These are phyloP conservation scores for Drosophila lacicola DNA, from an alignment of 2,888 invertebrate species.

Conservation along the genomic window DNA sequence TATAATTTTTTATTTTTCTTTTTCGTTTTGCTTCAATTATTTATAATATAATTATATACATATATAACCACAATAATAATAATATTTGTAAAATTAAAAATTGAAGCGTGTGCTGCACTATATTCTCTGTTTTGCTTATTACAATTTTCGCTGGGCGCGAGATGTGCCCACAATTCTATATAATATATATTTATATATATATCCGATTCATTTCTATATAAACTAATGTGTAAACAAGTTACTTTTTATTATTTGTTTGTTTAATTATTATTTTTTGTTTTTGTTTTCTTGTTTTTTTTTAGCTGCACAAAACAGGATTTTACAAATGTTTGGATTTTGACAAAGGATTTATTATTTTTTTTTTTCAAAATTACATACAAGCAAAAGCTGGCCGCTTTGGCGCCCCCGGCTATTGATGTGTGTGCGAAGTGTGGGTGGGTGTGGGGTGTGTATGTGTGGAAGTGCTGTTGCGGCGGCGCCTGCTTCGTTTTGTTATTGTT, in stretches of 20 bases:
- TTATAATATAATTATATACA: constrained; percentile 84
- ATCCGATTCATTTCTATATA: constrained; percentile 63
- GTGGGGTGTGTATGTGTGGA: constrained; percentile 19
- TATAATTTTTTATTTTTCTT: constrained; percentile 80
- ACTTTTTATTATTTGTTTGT: constrained; percentile 26
- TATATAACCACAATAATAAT: constrained; percentile 84
- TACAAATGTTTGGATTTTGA: constrained; percentile 61
- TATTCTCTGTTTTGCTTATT: constrained; percentile 69
- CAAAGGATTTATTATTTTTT: constrained; percentile 28
- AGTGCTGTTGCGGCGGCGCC: constrained; percentile 40
- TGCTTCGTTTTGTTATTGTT: constrained; percentile 43
- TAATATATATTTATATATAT: constrained; percentile 44
- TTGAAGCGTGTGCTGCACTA: constrained; percentile 81
- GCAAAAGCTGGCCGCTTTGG: constrained; percentile 67
- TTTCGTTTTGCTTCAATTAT: constrained; percentile 80
- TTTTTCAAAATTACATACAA: constrained; percentile 66
- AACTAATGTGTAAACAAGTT: constrained; percentile 75
- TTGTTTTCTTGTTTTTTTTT: constrained; percentile 38
- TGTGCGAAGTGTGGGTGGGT: constrained; percentile 31
- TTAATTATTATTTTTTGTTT: constrained; percentile 20
- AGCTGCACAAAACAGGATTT: constrained; percentile 77
- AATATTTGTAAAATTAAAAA: constrained; percentile 81
- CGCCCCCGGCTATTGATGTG: constrained; percentile 38
- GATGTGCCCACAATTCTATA: constrained; percentile 57
- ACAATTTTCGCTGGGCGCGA: constrained; percentile 60